Percentiles rank a stretch among this genome's conserved stretches.
Conservation (phyloP, 2,888 invertebrate species). For the Tubulanus polymorphus region DNA sequence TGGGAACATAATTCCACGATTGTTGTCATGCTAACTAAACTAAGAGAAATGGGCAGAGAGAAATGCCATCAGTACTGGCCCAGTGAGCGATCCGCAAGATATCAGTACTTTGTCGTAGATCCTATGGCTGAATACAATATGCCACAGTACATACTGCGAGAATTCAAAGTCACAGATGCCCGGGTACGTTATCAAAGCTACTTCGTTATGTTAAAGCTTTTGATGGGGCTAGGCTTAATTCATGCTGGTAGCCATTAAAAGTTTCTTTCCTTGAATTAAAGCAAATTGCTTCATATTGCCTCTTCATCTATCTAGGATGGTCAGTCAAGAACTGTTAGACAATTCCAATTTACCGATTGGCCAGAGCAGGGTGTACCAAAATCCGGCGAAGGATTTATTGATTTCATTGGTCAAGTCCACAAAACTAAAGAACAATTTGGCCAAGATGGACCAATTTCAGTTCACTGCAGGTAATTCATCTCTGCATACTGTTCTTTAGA, state of each 20-base stretch:
- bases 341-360: constrained; percentile 59
- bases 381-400: constrained; percentile 97
- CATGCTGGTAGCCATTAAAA: too few species aligned
- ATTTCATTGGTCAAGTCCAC: constrained; percentile 99
- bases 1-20: constrained; percentile 99
- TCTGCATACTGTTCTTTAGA: neutral
- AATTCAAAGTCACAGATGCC: constrained; percentile 98
- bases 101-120: constrained; percentile 97
- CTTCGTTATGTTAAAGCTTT: too few species aligned
- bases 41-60: constrained; percentile 97
- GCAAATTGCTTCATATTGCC: neutral
- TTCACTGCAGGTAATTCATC: constrained; percentile 80
- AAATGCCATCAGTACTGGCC: constrained; percentile 99
- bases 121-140: constrained; percentile 99
- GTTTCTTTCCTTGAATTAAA: too few species aligned
- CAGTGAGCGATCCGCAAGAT: constrained; percentile 91
- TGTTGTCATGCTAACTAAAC: constrained; percentile 96
- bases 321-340: constrained; percentile 68
- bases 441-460: constrained; percentile 97
- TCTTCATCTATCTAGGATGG: constrained; percentile 64
- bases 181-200: constrained; percentile 56
- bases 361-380: constrained; percentile 78
- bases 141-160: constrained; percentile 97
- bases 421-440: constrained; percentile 99
- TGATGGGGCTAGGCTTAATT: neutral